Conservation (phyloP, 2,113 vertebrate genomes). For the Gyps fulvus region DNA sequence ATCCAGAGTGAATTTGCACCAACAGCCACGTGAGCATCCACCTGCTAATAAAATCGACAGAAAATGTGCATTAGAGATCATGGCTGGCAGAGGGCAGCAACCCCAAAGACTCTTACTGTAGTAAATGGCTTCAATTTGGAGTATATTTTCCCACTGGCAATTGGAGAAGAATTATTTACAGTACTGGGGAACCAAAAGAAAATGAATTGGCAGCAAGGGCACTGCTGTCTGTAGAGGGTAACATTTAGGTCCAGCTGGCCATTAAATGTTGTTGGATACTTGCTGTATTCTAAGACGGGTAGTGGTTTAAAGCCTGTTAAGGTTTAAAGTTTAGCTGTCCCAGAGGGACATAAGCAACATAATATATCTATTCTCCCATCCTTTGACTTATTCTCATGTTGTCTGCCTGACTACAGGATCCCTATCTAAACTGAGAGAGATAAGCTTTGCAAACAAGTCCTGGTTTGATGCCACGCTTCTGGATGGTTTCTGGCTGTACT, state of each 20-base stretch:
- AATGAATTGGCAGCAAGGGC: not conserved
- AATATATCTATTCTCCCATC: not conserved
- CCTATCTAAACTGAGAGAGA: not conserved
- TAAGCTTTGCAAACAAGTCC: not conserved
- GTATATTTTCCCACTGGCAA: not conserved
- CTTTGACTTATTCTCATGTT: not conserved
- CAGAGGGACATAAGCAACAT: not conserved
- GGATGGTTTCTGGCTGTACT: not conserved
- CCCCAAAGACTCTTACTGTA: not conserved
- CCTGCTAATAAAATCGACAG: not conserved
- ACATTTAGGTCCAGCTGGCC: not conserved
- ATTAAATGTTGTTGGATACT: not conserved
- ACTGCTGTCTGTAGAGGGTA: not conserved
- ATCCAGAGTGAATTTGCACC: not conserved
- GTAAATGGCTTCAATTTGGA: not conserved
- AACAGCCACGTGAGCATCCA: not conserved
- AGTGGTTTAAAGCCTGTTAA: not conserved
- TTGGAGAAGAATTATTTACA: not conserved
- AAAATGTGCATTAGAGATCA: not conserved
- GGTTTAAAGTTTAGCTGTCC: not conserved
- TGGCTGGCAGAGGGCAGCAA: slow-evolving; percentile 37
- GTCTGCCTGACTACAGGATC: not conserved
- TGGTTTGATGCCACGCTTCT: not conserved
- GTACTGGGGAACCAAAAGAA: not conserved
- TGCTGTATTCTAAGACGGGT: not conserved